Conservation (phyloP, 2,888 invertebrate species). For the Epinotia ramella region DNA sequence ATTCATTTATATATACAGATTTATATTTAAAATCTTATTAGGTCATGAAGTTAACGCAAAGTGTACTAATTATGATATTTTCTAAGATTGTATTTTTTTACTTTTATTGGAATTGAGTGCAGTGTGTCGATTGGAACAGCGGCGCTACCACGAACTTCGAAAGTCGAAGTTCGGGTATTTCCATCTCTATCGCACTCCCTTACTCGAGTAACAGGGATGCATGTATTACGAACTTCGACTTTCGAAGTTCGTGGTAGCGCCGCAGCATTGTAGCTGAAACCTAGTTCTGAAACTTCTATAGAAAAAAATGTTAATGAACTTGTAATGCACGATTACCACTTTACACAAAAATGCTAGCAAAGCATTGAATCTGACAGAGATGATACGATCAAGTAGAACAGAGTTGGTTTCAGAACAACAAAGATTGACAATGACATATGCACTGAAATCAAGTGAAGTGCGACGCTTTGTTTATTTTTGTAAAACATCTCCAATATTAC, state of each 20-base stretch:
- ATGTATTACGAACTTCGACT: no score
- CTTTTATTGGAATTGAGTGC: neutral
- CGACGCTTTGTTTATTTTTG: conserved; percentile 20
- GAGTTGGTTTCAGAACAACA: conserved; percentile 14
- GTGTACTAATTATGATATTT: neutral
- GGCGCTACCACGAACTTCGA: no score
- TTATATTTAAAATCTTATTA: neutral
- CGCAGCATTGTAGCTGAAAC: neutral
- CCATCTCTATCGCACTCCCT: no score
- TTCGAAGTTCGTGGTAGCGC: no score
- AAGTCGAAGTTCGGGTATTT: no score
- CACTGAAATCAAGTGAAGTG: neutral
- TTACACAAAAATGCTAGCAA: no score
- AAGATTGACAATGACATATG: conserved; percentile 5
- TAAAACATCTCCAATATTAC: neutral
- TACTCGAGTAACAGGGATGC: no score
- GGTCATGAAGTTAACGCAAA: neutral
- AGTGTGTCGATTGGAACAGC: neutral
- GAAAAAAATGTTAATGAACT: no score
- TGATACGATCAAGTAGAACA: neutral
- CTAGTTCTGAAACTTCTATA: neutral
- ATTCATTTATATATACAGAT: neutral
- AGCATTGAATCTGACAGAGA: neutral
- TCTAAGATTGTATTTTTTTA: neutral
- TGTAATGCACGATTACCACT: no score